These are phyloP conservation scores for Hippolais icterina DNA, from an alignment of 2,113 vertebrate species.

Conservation along the genomic window DNA sequence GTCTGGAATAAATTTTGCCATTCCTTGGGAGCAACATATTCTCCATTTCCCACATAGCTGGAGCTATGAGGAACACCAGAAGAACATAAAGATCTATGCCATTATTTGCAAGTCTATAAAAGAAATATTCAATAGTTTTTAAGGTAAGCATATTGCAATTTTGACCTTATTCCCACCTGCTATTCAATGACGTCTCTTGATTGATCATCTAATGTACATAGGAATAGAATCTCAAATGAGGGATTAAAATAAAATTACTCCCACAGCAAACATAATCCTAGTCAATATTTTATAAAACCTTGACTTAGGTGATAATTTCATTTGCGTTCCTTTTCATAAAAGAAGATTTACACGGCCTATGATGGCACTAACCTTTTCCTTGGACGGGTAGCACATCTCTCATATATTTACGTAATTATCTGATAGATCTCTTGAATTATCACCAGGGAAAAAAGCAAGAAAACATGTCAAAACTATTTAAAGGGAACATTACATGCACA, in stretches of 20 bases:
- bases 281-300: slow-evolving; percentile 71
- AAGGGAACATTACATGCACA: background rate
- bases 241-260: slow-evolving; percentile 73
- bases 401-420: slow-evolving; percentile 70
- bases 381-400: slow-evolving; percentile 41
- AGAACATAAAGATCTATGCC: background rate
- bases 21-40: background rate
- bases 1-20: background rate
- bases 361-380: slow-evolving; percentile 67
- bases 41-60: background rate
- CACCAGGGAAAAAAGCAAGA: background rate
- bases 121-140: slow-evolving; percentile 51
- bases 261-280: slow-evolving; percentile 62
- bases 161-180: slow-evolving; percentile 66
- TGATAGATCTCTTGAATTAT: slow-evolving; percentile 54
- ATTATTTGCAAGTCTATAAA: slow-evolving; percentile 58
- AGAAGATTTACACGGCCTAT: slow-evolving; percentile 65
- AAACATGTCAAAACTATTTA: slow-evolving; percentile 18
- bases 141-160: slow-evolving; percentile 57
- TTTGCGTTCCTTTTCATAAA: slow-evolving; percentile 70
- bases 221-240: slow-evolving; percentile 64
- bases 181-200: slow-evolving; percentile 46
- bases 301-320: slow-evolving; percentile 61
- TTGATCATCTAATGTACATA: slow-evolving; percentile 59
- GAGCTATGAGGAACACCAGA: background rate